A percentile compares a stretch with the other conserved stretches of the same genome.
These are phyloP conservation scores for Equus quagga DNA, from an alignment of 2,113 vertebrate genomes.

Conservation along the genomic window DNA sequence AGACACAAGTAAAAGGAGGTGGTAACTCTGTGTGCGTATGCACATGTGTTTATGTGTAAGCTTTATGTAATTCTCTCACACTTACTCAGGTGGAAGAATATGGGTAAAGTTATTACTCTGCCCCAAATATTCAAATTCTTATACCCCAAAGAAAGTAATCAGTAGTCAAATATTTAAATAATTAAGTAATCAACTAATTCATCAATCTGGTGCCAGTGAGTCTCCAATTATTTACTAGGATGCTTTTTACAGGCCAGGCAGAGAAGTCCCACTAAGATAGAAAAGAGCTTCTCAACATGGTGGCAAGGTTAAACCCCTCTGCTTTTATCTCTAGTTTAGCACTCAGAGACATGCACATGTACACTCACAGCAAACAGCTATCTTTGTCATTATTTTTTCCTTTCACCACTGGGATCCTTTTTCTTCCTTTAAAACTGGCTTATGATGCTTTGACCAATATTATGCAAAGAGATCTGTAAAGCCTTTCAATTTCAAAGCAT, in stretches of 20 bases:
- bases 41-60: not conserved
- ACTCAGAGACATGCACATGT: not conserved
- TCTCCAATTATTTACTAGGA: constrained; percentile 43
- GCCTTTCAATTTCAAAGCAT: constrained; percentile 69
- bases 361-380: not conserved
- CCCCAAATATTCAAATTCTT: constrained; percentile 22
- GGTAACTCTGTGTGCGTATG: not conserved
- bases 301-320: not conserved
- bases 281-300: not conserved
- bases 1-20: not conserved
- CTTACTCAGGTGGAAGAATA: not conserved
- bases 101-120: not conserved
- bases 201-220: constrained; percentile 4
- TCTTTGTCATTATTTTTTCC: constrained; percentile 58
- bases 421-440: constrained; percentile 59
- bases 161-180: constrained; percentile 54
- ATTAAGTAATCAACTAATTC: constrained; percentile 13
- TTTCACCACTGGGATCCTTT: constrained; percentile 38
- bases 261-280: not conserved
- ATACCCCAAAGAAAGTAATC: constrained; percentile 37
- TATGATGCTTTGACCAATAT: constrained; percentile 66
- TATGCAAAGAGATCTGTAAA: constrained; percentile 68
- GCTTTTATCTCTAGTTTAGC: not conserved
- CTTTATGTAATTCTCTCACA: not conserved
- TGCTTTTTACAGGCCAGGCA: not conserved